These are phyloP conservation scores for Marcusenius ussheri DNA, from an alignment of 2,113 vertebrate species.

Conservation along the genomic window DNA sequence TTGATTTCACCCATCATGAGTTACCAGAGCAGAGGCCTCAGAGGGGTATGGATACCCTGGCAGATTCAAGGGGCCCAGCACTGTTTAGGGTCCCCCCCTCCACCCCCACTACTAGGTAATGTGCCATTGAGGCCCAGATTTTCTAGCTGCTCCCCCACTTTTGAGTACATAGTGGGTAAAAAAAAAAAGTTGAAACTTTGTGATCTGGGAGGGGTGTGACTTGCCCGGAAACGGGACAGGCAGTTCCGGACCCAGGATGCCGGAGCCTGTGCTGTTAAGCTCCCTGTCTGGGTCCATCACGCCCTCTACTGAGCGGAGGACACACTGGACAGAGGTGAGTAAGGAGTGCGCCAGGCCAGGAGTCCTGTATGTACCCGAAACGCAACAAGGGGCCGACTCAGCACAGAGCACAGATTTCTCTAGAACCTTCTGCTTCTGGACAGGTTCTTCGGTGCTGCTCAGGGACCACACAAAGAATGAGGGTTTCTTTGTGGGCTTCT, in stretches of 20 bases:
- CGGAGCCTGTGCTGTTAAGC: neutral
- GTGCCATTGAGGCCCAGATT: neutral
- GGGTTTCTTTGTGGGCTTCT: constrained; percentile 57
- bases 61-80: neutral
- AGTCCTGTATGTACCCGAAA: constrained; percentile 21
- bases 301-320: neutral
- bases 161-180: neutral
- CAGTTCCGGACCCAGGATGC: neutral
- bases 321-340: neutral
- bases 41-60: neutral
- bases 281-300: neutral
- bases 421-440: constrained; percentile 48
- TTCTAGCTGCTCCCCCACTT: neutral
- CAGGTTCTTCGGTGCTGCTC: constrained; percentile 47
- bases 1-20: neutral
- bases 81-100: neutral
- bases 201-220: no score
- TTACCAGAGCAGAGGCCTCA: neutral
- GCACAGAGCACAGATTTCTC: neutral
- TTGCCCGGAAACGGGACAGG: neutral
- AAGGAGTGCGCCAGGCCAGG: neutral
- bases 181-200: neutral
- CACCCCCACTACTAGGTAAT: neutral
- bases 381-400: constrained; percentile 28
- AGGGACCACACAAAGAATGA: constrained; percentile 65